phyloP scores from a whole-genome alignment of 2,113 vertebrate genomes.

The Murina feae region DNA sequence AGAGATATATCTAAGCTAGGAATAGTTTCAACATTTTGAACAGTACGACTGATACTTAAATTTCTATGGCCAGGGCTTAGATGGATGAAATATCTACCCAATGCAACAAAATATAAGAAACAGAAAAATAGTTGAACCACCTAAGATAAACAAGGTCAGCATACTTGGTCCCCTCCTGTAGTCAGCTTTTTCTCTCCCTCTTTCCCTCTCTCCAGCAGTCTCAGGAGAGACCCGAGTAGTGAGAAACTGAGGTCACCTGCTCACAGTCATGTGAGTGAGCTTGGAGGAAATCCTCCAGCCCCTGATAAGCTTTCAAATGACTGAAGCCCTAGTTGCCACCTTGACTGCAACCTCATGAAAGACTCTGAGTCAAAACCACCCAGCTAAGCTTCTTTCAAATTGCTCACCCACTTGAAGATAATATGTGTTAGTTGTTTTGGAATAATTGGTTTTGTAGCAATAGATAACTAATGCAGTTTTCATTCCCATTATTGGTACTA shows the following conservation, averaged over 20 bases:
- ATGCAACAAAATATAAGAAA: not conserved
- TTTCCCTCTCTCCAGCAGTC: not conserved
- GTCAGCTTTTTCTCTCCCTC: not conserved
- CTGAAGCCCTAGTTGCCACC: not conserved
- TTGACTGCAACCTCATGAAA: not conserved
- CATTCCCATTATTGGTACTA: not conserved
- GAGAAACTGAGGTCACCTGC: not conserved
- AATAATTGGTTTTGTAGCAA: not conserved
- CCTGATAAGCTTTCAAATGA: not conserved
- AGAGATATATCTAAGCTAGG: not conserved
- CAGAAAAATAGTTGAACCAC: not conserved
- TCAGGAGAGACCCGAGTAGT: rapidly evolving
- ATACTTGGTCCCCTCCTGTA: not conserved
- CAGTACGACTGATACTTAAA: not conserved
- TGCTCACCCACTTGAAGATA: not conserved
- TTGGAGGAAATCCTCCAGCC: not conserved
- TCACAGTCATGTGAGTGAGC: not conserved
- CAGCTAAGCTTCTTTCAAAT: not conserved
- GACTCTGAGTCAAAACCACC: not conserved
- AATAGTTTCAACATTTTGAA: not conserved
- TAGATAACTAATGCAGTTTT: not conserved
- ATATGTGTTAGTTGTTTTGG: not conserved
- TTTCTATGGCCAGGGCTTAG: not conserved
- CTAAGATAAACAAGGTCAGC: not conserved
- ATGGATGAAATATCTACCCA: not conserved